These are phyloP conservation scores for Morus bassanus DNA, from an alignment of 2,797 vertebrate species.

Conservation along the genomic window DNA sequence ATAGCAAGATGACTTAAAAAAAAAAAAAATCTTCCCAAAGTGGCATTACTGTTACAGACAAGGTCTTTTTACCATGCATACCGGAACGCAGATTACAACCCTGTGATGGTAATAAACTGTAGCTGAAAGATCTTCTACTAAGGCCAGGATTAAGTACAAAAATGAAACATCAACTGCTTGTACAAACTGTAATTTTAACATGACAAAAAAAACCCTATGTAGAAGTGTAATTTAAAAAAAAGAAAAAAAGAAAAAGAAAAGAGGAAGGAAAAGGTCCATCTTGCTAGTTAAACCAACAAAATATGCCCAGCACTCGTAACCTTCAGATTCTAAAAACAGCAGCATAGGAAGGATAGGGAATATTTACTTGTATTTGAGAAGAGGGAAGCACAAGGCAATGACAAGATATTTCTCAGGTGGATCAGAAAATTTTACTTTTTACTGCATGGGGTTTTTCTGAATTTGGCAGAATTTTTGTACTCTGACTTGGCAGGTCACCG, in stretches of 20 bases:
- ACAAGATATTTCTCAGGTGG: not conserved
- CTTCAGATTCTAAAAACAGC: not conserved
- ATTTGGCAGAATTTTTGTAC: not conserved
- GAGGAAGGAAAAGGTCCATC: not conserved
- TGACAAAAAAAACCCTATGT: not conserved
- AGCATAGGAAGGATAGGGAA: fast-evolving
- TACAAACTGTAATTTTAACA: not conserved
- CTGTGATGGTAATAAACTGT: not conserved
- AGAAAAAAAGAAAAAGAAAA: no score
- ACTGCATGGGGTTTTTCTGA: fast-evolving
- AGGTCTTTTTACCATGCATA: not conserved
- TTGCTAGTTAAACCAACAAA: not conserved
- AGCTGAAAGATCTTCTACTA: not conserved
- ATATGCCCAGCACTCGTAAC: not conserved
- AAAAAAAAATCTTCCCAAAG: not conserved
- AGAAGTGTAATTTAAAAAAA: not conserved
- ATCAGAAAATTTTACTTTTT: not conserved
- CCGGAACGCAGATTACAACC: not conserved
- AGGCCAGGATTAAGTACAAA: not conserved
- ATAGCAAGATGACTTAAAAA: not conserved
- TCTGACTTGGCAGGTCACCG: not conserved
- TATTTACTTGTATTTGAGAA: not conserved
- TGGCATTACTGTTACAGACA: not conserved
- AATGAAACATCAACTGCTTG: not conserved
- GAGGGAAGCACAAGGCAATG: not conserved